These are phyloP conservation scores for Pseudococcus jackbeardsleyi DNA, from an alignment of 2,888 invertebrate genomes.

Conservation along the genomic window DNA sequence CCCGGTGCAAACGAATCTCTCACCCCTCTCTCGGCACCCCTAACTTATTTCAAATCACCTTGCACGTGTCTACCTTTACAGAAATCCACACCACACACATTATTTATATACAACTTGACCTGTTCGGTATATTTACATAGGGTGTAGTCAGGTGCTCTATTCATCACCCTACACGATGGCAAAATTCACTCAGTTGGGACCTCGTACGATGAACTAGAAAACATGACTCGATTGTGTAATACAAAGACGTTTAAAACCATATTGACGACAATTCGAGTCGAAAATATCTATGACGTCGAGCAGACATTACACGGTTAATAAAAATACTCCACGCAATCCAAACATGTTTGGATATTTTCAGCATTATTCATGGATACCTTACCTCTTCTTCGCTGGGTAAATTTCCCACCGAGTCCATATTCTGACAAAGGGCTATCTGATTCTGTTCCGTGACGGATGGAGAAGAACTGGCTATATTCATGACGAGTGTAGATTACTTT, in stretches of 20 bases:
- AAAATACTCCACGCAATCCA: neutral
- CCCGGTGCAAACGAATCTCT: too few relatives aligned
- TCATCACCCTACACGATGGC: neutral
- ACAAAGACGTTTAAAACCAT: too few relatives aligned
- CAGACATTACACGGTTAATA: constrained; percentile 8
- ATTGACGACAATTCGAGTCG: too few relatives aligned
- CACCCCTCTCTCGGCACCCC: too few relatives aligned
- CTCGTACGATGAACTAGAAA: too few relatives aligned
- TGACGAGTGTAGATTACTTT: constrained; percentile 19
- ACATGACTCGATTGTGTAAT: too few relatives aligned
- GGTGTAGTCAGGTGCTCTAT: neutral
- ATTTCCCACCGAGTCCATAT: constrained; percentile 61
- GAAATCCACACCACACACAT: neutral
- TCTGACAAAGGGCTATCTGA: constrained; percentile 61
- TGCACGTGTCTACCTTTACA: constrained; percentile 6
- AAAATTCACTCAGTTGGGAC: too few relatives aligned
- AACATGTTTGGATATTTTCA: neutral
- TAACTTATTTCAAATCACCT: neutral
- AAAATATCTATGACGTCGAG: too few relatives aligned
- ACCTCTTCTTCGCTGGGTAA: constrained; percentile 65
- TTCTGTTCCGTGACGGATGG: constrained; percentile 60
- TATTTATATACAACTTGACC: neutral
- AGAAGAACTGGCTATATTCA: constrained; percentile 62
- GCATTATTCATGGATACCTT: constrained; percentile 30
- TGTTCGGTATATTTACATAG: neutral